phyloP scores from a whole-genome alignment of 2,797 vertebrate species.

The Centropyge bicolor region DNA sequence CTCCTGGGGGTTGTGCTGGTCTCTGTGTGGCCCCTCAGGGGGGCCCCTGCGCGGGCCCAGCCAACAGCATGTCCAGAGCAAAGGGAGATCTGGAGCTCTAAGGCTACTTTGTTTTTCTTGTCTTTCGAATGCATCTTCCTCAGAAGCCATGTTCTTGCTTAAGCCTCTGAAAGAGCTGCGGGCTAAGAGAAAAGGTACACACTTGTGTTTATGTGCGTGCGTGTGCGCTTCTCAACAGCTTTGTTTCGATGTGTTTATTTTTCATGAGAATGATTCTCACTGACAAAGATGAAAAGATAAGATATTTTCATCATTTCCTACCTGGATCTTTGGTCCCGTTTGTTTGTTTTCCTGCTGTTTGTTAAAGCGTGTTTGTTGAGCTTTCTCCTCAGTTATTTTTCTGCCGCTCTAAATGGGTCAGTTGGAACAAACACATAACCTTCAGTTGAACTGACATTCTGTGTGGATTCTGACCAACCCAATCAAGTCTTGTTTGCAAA shows the following conservation, averaged over 20 bases:
- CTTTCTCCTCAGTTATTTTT: constrained; percentile 42
- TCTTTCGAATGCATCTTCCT: constrained; percentile 73
- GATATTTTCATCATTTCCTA: constrained; percentile 21
- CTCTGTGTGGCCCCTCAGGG: constrained; percentile 47
- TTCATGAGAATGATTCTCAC: constrained; percentile 22
- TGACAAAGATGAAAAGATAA: constrained; percentile 13
- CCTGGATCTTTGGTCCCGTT: constrained; percentile 23
- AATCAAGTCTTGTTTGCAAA: constrained; percentile 27
- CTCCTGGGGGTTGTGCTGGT: constrained; percentile 37
- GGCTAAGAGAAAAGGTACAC: constrained; percentile 86
- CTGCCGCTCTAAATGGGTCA: constrained; percentile 72
- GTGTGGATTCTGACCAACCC: constrained; percentile 45
- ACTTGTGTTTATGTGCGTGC: constrained; percentile 50
- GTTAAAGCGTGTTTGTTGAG: constrained; percentile 42
- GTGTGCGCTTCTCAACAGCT: constrained; percentile 25
- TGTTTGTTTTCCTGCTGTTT: constrained; percentile 57
- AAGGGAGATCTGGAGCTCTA: constrained; percentile 60
- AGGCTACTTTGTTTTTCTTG: constrained; percentile 69
- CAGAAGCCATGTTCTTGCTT: constrained; percentile 86
- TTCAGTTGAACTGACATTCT: constrained; percentile 66
- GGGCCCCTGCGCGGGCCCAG: constrained; percentile 18
- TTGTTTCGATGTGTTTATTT: constrained; percentile 33
- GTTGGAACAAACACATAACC: constrained; percentile 68
- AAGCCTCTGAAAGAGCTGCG: constrained; percentile 85
- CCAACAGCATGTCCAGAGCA: constrained; percentile 52